phyloP scores from a whole-genome alignment of 2,797 vertebrate species.

The Catostomus latipinnis region DNA sequence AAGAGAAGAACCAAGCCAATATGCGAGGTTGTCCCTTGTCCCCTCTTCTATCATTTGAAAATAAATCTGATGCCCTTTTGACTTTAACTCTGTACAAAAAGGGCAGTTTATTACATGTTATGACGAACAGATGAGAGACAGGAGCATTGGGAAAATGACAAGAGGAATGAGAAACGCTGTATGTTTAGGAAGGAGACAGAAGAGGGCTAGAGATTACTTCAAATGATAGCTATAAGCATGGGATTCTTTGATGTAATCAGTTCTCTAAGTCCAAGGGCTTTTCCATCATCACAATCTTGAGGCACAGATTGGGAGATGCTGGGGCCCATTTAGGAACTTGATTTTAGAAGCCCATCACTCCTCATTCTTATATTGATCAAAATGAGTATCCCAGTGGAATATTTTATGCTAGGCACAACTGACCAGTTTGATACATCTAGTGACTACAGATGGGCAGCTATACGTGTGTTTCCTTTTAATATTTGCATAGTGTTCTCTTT shows the following conservation, averaged over 20 bases:
- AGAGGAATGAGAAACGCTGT: slow-evolving; percentile 73
- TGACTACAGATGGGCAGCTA: not conserved
- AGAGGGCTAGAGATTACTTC: slow-evolving; percentile 77
- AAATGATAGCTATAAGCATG: slow-evolving; percentile 76
- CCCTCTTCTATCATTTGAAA: slow-evolving; percentile 73
- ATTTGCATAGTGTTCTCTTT: not conserved
- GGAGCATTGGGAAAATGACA: slow-evolving; percentile 72
- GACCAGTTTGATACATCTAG: slow-evolving; percentile 24
- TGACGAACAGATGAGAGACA: slow-evolving; percentile 79
- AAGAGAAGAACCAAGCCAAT: slow-evolving; percentile 44
- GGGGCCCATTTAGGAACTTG: slow-evolving; percentile 70
- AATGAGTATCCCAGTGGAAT: slow-evolving; percentile 71
- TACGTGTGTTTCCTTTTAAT: slow-evolving; percentile 5
- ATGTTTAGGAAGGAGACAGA: slow-evolving; percentile 74
- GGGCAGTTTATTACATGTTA: slow-evolving; percentile 82
- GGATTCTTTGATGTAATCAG: slow-evolving; percentile 74
- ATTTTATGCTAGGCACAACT: slow-evolving; percentile 56
- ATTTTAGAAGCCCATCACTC: slow-evolving; percentile 71
- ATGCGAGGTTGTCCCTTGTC: slow-evolving; percentile 50
- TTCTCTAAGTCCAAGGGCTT: slow-evolving; percentile 71
- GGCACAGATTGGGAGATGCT: slow-evolving; percentile 66
- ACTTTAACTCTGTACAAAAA: slow-evolving; percentile 70
- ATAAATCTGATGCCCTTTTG: slow-evolving; percentile 80
- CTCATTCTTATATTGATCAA: slow-evolving; percentile 72
- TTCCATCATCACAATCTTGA: slow-evolving; percentile 76